Conservation (phyloP, 2,113 vertebrate genomes). For the Phalacrocorax brasilianus region DNA sequence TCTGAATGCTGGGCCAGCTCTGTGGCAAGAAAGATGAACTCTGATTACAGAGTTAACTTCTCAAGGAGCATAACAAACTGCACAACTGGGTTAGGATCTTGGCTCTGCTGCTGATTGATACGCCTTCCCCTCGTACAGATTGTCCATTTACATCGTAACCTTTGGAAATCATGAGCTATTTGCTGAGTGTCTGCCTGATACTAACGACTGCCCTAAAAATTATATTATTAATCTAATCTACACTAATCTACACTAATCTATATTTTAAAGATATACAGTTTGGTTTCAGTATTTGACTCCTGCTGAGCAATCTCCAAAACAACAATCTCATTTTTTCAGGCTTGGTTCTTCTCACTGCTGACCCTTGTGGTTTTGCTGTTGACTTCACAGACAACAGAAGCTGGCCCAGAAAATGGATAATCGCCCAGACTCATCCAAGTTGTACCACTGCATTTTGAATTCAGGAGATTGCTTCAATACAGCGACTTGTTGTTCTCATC, state of each 20-base stretch:
- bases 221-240: background rate
- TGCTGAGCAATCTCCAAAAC: background rate
- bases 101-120: background rate
- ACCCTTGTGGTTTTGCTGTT: background rate
- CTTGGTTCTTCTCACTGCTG: background rate
- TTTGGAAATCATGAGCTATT: background rate
- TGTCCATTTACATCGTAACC: background rate
- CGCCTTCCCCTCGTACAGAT: background rate
- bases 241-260: no score
- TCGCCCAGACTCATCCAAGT: background rate
- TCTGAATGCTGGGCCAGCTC: background rate
- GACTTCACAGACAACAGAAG: background rate
- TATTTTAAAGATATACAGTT: background rate
- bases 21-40: background rate
- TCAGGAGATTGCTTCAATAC: background rate
- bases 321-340: background rate
- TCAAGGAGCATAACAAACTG: background rate
- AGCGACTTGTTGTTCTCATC: conserved; percentile 31
- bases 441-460: conserved; percentile 2
- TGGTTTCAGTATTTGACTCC: background rate
- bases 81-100: background rate
- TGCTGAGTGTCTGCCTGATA: background rate
- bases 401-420: background rate
- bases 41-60: background rate
- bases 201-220: background rate